Base-by-base conservation (phyloP, 2,888 invertebrate genomes). In the Parasteatoda lunata region DNA sequence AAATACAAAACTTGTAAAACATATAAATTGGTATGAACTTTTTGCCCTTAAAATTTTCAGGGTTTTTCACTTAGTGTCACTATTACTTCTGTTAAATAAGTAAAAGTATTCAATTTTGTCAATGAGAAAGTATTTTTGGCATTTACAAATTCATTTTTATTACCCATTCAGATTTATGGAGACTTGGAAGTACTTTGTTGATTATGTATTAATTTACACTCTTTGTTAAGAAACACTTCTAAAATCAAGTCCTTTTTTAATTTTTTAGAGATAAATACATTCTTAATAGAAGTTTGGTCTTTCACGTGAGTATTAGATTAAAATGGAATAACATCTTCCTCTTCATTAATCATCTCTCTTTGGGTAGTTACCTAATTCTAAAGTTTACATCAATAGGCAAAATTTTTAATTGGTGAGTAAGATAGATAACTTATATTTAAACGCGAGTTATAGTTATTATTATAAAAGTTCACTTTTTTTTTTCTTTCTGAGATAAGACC, bases 261-360 rank as follows among this genome's bases (percentile, higher is more conserved):
- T 80, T 86, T 86, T 86, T 80, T 86, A 86, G 85, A 86, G 85
- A 65, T 86, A 86, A 76, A 86, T 80, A 72, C 78, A 79, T 59
- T 84, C 71, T 86, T 80, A 86, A 71, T 80, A 59, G 75, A 80
- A 80, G 84, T 85, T 68, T 84, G 84, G 85, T 85, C 70, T 80
- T 30, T 15, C 85, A 86, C 85, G 85, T 86, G 80, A 86, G 85
- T 86, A 86, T 86, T 77, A 79, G 68, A 80, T 80, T 48, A 66
- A 81, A 72, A 72, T 73, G 75, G 75, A 73, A 73, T 59, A 11
- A 54, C 54, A 73, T 7, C n/a, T 59, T 59, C 59, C 59, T 59
- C 9, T 59, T 59, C 9, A 59, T 59, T 59, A 13, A 59, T 59
- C 7, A 13, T 59, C 59, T 13, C 8, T 59, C 59, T 13, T 59